A percentile compares a stretch with the other conserved stretches of the same genome.
phyloP scores from a whole-genome alignment of 2,113 vertebrate genomes.

The Ploceus nigricollis region DNA sequence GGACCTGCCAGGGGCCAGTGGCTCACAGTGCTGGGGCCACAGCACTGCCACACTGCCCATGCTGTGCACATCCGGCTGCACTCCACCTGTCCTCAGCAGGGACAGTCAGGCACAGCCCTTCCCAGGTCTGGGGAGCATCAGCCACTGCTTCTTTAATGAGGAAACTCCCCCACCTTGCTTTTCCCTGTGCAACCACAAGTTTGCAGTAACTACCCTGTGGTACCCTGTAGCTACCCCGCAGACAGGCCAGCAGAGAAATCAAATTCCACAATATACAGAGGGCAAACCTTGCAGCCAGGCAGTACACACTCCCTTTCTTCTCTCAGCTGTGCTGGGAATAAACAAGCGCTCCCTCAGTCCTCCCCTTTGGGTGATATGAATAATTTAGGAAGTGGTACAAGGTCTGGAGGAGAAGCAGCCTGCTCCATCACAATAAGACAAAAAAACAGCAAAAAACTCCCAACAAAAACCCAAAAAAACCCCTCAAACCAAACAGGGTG shows the following conservation, averaged over 20 bases:
- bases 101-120: not conserved
- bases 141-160: not conserved
- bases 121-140: not conserved
- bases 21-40: not conserved
- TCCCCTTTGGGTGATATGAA: not conserved
- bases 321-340: not conserved
- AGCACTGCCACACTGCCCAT: accelerated
- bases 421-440: not conserved
- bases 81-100: not conserved
- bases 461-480: not conserved
- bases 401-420: not conserved
- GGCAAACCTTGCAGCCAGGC: not conserved
- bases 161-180: not conserved
- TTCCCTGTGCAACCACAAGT: not conserved
- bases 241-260: not conserved
- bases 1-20: not conserved
- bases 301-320: not conserved
- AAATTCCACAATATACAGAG: not conserved
- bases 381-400: not conserved
- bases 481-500: not conserved
- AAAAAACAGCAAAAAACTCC: not conserved
- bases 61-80: not conserved
- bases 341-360: not conserved
- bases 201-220: not conserved
- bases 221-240: not conserved